Base-by-base conservation (phyloP, 2,113 vertebrate genomes). In the Rhea pennata region DNA sequence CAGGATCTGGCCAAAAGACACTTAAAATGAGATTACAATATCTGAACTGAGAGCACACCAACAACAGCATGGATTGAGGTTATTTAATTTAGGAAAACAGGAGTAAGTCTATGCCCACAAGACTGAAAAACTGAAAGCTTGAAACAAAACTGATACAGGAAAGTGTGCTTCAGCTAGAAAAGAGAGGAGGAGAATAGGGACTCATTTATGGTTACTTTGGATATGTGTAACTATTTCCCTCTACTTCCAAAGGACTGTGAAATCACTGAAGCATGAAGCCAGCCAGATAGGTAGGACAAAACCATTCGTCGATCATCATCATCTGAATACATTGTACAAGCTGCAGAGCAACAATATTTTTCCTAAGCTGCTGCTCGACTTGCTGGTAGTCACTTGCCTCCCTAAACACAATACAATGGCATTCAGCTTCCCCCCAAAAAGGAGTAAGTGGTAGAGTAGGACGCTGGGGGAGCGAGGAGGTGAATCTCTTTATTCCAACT, bases 211-310 rank as follows among this genome's bases (percentile, higher is more conserved):
- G 85, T 46, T 94, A 50, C 23, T 58, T n/a, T 48, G 76, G 74
- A 81, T 84, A 94, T 17, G 15, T 23, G 29, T 33, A 94, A 77
- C 73, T 88, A 50, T 79, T 97, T 97, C 75, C 72, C 73, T 50
- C 83, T 61, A 90, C 86, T 74, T 82, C 69, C 2, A 5, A 84
- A 93, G 70, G 66, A 77, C 91, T 93, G 67, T 94, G 90, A 93
- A 94, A 96, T 91, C 90, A 67, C 31, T 0, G 6, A 65, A 95
- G 75, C 10, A 7, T 59, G 61, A 82, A 92, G 71, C 73, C 96
- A 92, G 83, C 66, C 93, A 70, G 87, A 88, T 36, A 94, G 59
- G 56, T 27, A 16, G 76, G 67, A 71, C 42, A 94, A 91, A 74
- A 48, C 75, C 73, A 72, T n/a, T 62, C 84, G 74, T 1, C 77